phyloP scores from a whole-genome alignment of 2,113 vertebrate species.

The Daboia siamensis region DNA sequence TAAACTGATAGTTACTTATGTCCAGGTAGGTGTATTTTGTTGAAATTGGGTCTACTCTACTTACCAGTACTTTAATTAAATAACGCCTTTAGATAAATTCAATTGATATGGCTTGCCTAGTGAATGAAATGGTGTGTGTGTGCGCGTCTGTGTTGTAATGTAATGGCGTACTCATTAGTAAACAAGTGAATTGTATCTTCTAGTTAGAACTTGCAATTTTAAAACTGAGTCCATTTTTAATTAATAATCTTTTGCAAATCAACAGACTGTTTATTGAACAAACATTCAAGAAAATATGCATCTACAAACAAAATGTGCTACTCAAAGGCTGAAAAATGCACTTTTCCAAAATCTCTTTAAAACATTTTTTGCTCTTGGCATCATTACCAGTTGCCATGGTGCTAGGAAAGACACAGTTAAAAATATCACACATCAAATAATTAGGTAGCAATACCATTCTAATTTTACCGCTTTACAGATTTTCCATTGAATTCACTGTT shows the following conservation, averaged over 20 bases:
- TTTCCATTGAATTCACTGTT: neutral
- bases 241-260: accelerated
- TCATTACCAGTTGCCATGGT: neutral
- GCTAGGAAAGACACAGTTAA: neutral
- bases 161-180: constrained; percentile 32
- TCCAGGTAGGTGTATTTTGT: neutral
- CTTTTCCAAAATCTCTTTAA: neutral
- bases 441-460: neutral
- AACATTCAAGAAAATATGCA: neutral
- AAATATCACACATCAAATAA: neutral
- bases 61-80: constrained; percentile 32
- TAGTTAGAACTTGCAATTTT: constrained; percentile 26
- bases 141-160: neutral
- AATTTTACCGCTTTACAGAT: neutral
- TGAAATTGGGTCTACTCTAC: neutral
- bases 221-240: constrained; percentile 23
- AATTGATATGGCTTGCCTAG: neutral
- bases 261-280: neutral
- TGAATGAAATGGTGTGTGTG: constrained; percentile 3
- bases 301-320: constrained; percentile 24
- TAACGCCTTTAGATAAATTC: constrained; percentile 14
- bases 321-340: neutral
- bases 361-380: neutral
- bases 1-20: neutral
- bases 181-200: no score